Evolutionary conservation across 2,113 vertebrate species (phyloP).

Genomic region (Condylura cristata): DNA sequence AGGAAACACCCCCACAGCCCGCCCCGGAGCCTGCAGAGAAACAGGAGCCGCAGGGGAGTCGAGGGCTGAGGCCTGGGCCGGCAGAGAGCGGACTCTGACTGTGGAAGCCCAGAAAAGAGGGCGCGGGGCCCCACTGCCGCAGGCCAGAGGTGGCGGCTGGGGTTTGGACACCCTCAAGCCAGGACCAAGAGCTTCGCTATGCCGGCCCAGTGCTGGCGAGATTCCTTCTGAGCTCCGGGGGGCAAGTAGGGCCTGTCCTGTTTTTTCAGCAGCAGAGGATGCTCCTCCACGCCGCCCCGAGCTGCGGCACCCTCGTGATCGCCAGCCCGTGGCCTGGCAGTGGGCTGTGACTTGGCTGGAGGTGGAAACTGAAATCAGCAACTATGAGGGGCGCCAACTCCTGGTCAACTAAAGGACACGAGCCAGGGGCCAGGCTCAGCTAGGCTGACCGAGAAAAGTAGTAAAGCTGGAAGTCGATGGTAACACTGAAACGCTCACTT

Average conservation of each 20-base stretch:
- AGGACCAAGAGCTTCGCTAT: accelerated
- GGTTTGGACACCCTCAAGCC: not conserved
- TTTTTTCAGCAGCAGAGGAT: not conserved
- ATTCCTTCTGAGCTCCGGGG: not conserved
- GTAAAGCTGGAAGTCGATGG: too few species aligned
- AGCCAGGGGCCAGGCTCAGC: too few species aligned
- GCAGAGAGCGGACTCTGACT: not conserved
- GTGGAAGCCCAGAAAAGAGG: not conserved
- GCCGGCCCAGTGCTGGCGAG: not conserved
- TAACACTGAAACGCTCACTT: too few species aligned
- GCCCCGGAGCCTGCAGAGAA: not conserved
- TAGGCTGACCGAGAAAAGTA: too few species aligned
- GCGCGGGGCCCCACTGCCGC: not conserved
- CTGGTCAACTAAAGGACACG: too few species aligned
- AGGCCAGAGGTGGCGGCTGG: not conserved
- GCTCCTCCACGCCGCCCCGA: accelerated
- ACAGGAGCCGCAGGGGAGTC: too few species aligned
- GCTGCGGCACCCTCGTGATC: not conserved
- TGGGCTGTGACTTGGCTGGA: too few species aligned
- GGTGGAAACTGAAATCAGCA: too few species aligned
- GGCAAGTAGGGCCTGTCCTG: not conserved
- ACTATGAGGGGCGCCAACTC: too few species aligned
- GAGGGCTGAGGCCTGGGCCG: not conserved
- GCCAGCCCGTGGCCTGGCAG: not conserved
- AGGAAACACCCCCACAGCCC: too few species aligned